Base-by-base conservation (phyloP, 2,888 invertebrate species). In the Gnatocerus cornutus region DNA sequence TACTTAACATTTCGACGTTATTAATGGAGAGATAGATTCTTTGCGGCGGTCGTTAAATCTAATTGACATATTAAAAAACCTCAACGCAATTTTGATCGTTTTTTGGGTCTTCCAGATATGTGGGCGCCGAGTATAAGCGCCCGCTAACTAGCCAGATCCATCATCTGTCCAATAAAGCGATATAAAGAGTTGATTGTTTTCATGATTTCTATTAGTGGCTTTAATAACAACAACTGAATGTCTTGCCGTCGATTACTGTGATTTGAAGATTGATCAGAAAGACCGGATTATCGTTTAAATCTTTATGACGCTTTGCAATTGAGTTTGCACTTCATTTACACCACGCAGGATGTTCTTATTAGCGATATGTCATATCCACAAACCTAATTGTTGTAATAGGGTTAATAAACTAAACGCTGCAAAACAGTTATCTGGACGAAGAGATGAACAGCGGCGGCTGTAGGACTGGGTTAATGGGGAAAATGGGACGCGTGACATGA, bases 301-400 rank as follows among this genome's bases (percentile, higher is more conserved):
- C 79, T 76, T 76, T 81, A 77, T 79, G 76, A 75, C 78, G 78
- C 77, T 78, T 73, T 76, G 73, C 80, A 81, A 81, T 81, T 80
- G 78, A 80, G 75, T 78, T 80, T 76, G 79, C 80, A 79, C 76
- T 74, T 78, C 79, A 80, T 80, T 78, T 74, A 79, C 78, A 77
- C 78, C 72, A 77, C 73, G 77, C 79, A 81, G 81, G 81, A 81
- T 81, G 80, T 78, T 71, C 76, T 79, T 76, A 78, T 80, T 80
- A 78, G 71, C 64, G 67, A 71, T 74, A 76, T 78, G 77, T 72
- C 74, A 77, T 75, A 76, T 76, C 74, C 77, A 77, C 77, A 76
- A 76, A 78, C 76, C 74, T 76, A 76, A 79, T 76, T 76, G 72
- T 74, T 74, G 75, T 78, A 76, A 76, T 77, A 75, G 77, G 77